Conservation (phyloP, 2,888 invertebrate species). For the Sarcophaga rosellei region DNA sequence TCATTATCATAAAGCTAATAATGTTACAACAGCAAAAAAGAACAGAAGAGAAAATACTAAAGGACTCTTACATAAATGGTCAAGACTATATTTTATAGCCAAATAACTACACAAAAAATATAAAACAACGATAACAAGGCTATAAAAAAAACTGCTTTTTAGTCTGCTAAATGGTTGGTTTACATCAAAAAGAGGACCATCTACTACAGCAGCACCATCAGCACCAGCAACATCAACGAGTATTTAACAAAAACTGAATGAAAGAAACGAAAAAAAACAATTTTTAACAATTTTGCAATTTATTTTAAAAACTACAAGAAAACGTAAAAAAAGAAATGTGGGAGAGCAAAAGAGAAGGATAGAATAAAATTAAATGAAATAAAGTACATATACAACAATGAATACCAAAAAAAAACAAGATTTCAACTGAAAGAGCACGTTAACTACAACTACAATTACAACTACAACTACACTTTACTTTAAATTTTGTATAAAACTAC, state of each 20-base stretch:
- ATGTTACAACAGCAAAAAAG: neutral
- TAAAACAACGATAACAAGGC: constrained; percentile 27
- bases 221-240: too few species aligned
- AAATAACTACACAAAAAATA: neutral
- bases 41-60: too few species aligned
- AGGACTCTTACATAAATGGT: constrained; percentile 4
- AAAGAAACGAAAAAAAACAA: too few species aligned
- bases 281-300: constrained; percentile 13
- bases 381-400: too few species aligned
- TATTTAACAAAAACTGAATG: constrained; percentile 1
- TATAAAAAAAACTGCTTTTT: constrained; percentile 16
- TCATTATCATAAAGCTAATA: constrained; percentile 11
- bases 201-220: too few species aligned
- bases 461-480: too few species aligned
- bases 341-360: too few species aligned
- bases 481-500: neutral
- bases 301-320: constrained; percentile 13
- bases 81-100: constrained; percentile 9
- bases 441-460: too few species aligned
- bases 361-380: constrained; percentile 3
- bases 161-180: constrained; percentile 24
- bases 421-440: neutral
- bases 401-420: too few species aligned
- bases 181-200: neutral
- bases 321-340: neutral